Evolutionary conservation across 2,113 vertebrate genomes (phyloP).

Genomic region (Mystacornis crossleyi): DNA sequence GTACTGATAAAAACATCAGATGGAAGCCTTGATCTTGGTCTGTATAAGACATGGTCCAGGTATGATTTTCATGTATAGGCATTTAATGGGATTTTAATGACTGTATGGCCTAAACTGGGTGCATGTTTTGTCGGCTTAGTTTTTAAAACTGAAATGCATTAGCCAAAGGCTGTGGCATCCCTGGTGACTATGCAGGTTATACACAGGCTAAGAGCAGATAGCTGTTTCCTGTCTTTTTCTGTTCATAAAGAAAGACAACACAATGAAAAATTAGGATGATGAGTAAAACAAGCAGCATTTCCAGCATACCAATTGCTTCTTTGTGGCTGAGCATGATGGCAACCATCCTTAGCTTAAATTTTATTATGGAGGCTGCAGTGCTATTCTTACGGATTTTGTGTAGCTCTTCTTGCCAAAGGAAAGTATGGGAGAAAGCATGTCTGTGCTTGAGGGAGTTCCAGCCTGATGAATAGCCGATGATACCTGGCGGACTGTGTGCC

Average conservation of each 20-base stretch:
- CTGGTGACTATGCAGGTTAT: neutral
- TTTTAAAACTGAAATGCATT: neutral
- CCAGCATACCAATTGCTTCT: neutral
- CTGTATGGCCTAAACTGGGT: neutral
- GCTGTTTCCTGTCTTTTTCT: neutral
- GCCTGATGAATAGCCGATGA: neutral
- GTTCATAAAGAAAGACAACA: neutral
- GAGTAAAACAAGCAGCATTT: neutral
- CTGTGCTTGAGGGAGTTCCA: neutral
- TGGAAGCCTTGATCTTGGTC: neutral
- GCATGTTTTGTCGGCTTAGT: neutral
- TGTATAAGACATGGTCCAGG: neutral
- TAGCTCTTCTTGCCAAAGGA: neutral
- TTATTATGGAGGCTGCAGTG: neutral
- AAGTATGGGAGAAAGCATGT: neutral
- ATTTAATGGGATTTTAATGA: neutral
- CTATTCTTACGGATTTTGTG: neutral
- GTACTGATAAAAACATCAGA: neutral
- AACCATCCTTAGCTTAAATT: neutral
- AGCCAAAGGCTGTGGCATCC: neutral
- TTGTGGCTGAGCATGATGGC: neutral
- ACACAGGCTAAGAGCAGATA: neutral
- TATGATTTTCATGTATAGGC: neutral
- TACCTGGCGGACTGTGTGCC: neutral
- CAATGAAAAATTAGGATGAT: neutral